Evolutionary conservation across 2,113 vertebrate genomes (phyloP).

Genomic region (Aptenodytes patagonicus): DNA sequence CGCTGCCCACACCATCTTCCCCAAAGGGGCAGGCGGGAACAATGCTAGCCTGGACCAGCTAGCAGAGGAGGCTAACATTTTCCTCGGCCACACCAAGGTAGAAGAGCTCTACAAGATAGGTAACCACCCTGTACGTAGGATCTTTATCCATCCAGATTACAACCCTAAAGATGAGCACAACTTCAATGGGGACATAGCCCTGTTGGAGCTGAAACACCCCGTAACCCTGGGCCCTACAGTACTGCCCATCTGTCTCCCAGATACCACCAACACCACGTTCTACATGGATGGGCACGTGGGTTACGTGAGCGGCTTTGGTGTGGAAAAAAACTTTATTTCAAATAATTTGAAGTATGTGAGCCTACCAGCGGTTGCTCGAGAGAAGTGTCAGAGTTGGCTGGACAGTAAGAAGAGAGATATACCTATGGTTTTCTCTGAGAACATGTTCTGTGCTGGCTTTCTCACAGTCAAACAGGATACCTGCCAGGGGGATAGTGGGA

Average conservation of each 20-base stretch:
- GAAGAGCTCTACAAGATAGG: neutral
- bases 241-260: conserved; percentile 87
- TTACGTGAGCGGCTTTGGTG: conserved; percentile 88
- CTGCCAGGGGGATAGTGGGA: conserved; percentile 80
- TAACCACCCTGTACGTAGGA: conserved; percentile 59
- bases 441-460: conserved; percentile 82
- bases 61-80: conserved; percentile 39
- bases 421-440: conserved; percentile 66
- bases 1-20: conserved; percentile 82
- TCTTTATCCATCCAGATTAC: conserved; percentile 84
- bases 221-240: conserved; percentile 76
- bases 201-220: conserved; percentile 79
- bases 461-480: conserved; percentile 37
- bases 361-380: conserved; percentile 54
- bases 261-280: neutral
- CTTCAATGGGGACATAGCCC: conserved; percentile 87
- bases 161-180: neutral
- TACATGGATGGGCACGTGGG: conserved; percentile 55
- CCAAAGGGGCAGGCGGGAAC: neutral
- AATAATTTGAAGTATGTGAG: conserved; percentile 64
- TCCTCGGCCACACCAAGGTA: conserved; percentile 50
- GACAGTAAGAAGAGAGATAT: neutral
- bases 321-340: conserved; percentile 19
- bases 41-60: neutral
- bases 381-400: conserved; percentile 55